Percentiles rank a stretch among this genome's conserved stretches.
These are phyloP conservation scores for Sebastes hubbsi DNA, from an alignment of 2,797 vertebrate genomes.

Conservation along the genomic window DNA sequence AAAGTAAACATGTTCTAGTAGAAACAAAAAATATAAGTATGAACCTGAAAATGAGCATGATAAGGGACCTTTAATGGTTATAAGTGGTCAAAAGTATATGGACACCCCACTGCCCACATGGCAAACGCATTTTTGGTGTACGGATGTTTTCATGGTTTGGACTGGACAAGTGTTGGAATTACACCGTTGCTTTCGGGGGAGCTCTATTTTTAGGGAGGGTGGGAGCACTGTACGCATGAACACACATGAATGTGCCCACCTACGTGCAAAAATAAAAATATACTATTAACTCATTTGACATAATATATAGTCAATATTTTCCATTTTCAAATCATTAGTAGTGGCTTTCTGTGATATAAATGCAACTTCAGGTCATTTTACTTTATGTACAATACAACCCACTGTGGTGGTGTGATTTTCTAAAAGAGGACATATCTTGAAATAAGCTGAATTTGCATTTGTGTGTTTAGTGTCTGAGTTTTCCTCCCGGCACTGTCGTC, in stretches of 20 bases:
- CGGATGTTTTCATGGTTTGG: no score
- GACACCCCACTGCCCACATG: no score
- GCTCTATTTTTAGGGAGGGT: no score
- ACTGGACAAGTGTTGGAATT: no score
- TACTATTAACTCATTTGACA: not conserved
- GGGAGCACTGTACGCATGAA: not conserved
- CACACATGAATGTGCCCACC: not conserved
- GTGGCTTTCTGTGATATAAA: not conserved
- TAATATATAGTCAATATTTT: not conserved
- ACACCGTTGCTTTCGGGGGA: no score
- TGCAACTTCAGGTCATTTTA: not conserved
- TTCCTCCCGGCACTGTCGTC: constrained; percentile 12
- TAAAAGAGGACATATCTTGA: not conserved
- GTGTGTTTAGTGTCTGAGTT: not conserved
- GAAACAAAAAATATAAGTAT: no score
- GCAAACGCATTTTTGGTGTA: no score
- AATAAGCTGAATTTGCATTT: not conserved
- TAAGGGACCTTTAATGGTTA: no score
- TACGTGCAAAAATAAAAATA: not conserved
- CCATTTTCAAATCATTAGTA: not conserved
- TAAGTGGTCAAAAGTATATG: not conserved
- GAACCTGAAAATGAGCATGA: no score
- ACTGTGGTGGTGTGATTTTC: not conserved
- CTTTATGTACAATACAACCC: not conserved
- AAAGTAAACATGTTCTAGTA: no score